Evolutionary conservation across 2,888 invertebrate genomes (phyloP), one percentile per base, ranked within the genome.

Genomic region (Agrenia bidenticulata): DNA sequence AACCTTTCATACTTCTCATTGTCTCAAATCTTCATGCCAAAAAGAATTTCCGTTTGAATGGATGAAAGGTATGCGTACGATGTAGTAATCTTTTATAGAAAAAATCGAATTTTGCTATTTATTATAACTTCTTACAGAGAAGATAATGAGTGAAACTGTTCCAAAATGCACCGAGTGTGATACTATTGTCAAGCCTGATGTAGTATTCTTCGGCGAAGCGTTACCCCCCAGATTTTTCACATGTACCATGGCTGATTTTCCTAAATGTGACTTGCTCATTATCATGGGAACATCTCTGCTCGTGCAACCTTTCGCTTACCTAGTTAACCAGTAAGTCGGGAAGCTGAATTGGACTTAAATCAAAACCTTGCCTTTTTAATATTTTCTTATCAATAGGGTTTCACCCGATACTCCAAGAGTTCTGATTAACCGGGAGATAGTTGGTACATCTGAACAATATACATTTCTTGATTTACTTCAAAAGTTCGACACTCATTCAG

Each of bases 231-330:
- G 87, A 72, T 97, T 95, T 79, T 88, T 89, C 76, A 78, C 80
- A 5, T 84, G 86, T 71, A 83, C 89, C 11, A 82, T 84, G 23
- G 81, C 83, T 75, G 96, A 97, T 81, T 92, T 97, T 78, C 82
- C 85, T 49, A 82, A 88, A 64, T 96, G 95, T 79, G 95, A 97
- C 81, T 83, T 97, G 77, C 84, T 98, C 24, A 90, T 98, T 63
- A 89, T 98, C 26, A 89, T 98, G 88, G 97, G 97, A 0, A 95
- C 97, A 0, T 96, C 95, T 0, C 83, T 97, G 66, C 89, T 89
- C 75, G 97, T 98, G 0, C 93, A 94, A 77, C 97, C 97, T 0
- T 97, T 97, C 81, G 94, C 95, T 0, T 90, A 92, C 1, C 84
- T 97, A 4, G 84, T 92, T 70, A 88, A 91, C 78, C 86, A 86